phyloP scores from a whole-genome alignment of 64 coral and sea anemone species.

The Orbicella faveolata region DNA sequence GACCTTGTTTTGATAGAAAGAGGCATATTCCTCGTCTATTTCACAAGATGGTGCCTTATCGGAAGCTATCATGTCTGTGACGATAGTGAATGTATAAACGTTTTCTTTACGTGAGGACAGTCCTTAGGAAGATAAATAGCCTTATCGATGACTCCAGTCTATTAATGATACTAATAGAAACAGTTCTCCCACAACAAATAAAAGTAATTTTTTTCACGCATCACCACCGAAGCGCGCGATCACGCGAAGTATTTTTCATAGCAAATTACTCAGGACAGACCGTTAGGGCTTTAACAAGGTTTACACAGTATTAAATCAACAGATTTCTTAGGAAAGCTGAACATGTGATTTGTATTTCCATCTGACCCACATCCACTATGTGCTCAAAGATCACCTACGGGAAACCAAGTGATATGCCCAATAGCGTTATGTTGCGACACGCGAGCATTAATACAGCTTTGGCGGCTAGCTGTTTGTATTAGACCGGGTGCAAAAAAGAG shows the following conservation, averaged over 20 bases:
- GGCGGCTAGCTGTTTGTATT: slow-evolving; percentile 3
- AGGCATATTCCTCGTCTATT: background rate
- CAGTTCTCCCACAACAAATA: slow-evolving; percentile 37
- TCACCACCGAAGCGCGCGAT: slow-evolving; percentile 20
- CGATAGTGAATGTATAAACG: slow-evolving; percentile 61
- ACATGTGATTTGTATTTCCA: background rate
- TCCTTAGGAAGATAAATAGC: slow-evolving; percentile 87
- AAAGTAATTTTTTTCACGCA: slow-evolving; percentile 31
- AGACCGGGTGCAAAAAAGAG: background rate
- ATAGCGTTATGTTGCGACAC: slow-evolving; percentile 16
- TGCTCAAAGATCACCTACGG: background rate
- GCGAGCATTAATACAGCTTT: slow-evolving; percentile 11
- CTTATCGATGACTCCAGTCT: slow-evolving; percentile 78
- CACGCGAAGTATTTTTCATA: slow-evolving; percentile 28
- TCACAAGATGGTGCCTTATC: slow-evolving; percentile 52
- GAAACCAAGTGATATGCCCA: background rate
- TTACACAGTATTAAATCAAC: background rate
- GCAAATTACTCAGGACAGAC: background rate
- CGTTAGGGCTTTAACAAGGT: background rate
- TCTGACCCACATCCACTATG: background rate
- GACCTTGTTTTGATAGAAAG: slow-evolving; percentile 14
- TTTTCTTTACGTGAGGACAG: slow-evolving; percentile 61
- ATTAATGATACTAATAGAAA: slow-evolving; percentile 44
- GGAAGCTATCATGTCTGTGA: slow-evolving; percentile 63
- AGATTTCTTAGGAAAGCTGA: background rate